Conservation (phyloP, 1,140 invertebrate species). For the Drosophila littoralis region DNA sequence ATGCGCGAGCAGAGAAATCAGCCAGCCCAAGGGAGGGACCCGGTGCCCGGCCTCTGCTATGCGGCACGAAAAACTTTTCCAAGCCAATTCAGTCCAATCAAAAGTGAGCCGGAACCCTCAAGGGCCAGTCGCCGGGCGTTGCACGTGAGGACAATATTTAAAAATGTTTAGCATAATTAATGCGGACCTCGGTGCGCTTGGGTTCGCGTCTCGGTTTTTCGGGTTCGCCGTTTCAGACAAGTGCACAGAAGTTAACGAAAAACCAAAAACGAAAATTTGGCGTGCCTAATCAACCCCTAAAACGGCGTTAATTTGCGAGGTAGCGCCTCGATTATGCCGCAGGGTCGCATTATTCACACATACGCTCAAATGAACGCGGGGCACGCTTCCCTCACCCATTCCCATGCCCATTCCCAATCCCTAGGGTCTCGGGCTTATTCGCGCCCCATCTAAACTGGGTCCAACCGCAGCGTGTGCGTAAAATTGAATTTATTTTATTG, state of each 20-base stretch:
- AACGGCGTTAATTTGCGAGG: slow-evolving; percentile 74
- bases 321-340: slow-evolving; percentile 48
- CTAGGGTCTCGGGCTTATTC: neutral
- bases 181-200: slow-evolving; percentile 40
- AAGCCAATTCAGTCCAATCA: slow-evolving; percentile 57
- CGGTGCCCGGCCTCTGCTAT: slow-evolving; percentile 3
- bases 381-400: slow-evolving; percentile 1
- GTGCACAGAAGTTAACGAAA: slow-evolving; percentile 62
- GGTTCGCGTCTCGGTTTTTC: neutral
- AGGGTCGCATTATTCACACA: slow-evolving; percentile 78
- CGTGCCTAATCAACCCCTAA: slow-evolving; percentile 84
- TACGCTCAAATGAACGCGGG: slow-evolving; percentile 66
- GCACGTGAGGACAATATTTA: slow-evolving; percentile 84
- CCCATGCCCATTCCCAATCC: neutral
- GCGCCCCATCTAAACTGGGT: slow-evolving; percentile 26
- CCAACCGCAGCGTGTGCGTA: slow-evolving; percentile 58
- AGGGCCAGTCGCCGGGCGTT: slow-evolving; percentile 50
- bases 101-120: slow-evolving; percentile 64
- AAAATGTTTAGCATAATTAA: slow-evolving; percentile 84
- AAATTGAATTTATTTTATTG: slow-evolving; percentile 84
- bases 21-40: slow-evolving; percentile 17
- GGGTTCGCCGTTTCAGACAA: slow-evolving; percentile 42
- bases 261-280: slow-evolving; percentile 48
- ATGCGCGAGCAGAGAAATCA: slow-evolving; percentile 49
- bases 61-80: slow-evolving; percentile 44